Conservation (phyloP, 2,797 vertebrate genomes). For the Esox masquinongy region DNA sequence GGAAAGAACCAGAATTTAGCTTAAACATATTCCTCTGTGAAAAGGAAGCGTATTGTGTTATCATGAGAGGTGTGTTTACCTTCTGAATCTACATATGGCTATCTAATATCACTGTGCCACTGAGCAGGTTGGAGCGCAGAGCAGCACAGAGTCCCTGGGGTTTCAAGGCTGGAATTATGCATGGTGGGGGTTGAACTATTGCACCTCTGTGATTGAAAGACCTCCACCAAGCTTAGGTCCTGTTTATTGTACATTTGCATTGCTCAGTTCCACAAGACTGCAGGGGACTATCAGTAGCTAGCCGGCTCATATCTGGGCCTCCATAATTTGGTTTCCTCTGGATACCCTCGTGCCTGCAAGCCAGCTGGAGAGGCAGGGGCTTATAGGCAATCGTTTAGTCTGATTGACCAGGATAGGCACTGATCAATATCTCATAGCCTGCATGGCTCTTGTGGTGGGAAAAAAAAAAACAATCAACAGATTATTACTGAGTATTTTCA, state of each 20-base stretch:
- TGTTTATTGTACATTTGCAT: slow-evolving; percentile 84
- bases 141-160: slow-evolving; percentile 61
- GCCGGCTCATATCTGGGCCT: slow-evolving; percentile 64
- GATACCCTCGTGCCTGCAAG: slow-evolving; percentile 57
- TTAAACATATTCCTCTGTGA: slow-evolving; percentile 70
- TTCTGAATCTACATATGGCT: slow-evolving; percentile 80
- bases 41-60: slow-evolving; percentile 67
- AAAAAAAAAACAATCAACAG: slow-evolving; percentile 72
- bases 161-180: slow-evolving; percentile 76
- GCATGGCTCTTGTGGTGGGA: slow-evolving; percentile 50
- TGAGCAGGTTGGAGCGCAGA: slow-evolving; percentile 64
- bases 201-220: slow-evolving; percentile 81
- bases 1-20: slow-evolving; percentile 62
- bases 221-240: slow-evolving; percentile 73
- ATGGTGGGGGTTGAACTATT: slow-evolving; percentile 79
- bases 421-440: slow-evolving; percentile 75
- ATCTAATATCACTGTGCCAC: slow-evolving; percentile 80
- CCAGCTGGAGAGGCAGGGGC: slow-evolving; percentile 48
- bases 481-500: slow-evolving; percentile 55
- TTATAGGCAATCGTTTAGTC: slow-evolving; percentile 79
- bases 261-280: slow-evolving; percentile 70
- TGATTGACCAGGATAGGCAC: slow-evolving; percentile 74
- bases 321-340: slow-evolving; percentile 66
- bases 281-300: slow-evolving; percentile 66
- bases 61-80: slow-evolving; percentile 73